Conservation (phyloP, 2,888 invertebrate species). For the Drosophila rellima region DNA sequence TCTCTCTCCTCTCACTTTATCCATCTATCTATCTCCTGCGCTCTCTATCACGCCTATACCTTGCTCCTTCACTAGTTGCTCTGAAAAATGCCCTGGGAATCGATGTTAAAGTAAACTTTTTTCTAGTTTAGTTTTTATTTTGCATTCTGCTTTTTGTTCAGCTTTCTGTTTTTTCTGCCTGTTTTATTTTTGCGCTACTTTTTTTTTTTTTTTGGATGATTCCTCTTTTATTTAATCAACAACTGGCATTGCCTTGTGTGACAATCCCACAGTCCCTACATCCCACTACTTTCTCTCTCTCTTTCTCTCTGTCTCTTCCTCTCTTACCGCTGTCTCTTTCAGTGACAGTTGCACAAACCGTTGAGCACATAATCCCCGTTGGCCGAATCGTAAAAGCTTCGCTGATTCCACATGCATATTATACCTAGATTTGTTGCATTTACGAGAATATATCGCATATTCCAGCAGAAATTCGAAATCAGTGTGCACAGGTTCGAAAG, state of each 20-base stretch:
- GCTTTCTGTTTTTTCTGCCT: constrained; percentile 19
- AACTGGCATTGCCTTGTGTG: constrained; percentile 70
- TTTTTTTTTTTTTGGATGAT: constrained; percentile 22
- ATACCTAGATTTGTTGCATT: constrained; percentile 78
- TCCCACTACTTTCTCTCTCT: background rate
- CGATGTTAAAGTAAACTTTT: constrained; percentile 72
- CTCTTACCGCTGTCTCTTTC: background rate
- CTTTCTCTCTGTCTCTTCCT: background rate
- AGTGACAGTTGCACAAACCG: constrained; percentile 58
- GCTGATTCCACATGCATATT: constrained; percentile 74
- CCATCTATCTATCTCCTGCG: constrained; percentile 1
- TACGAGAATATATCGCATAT: constrained; percentile 29
- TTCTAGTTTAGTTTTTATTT: constrained; percentile 69
- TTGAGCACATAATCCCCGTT: constrained; percentile 70
- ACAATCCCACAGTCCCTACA: constrained; percentile 34
- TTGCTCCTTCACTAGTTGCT: constrained; percentile 36
- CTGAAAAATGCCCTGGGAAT: constrained; percentile 64
- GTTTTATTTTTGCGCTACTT: constrained; percentile 11
- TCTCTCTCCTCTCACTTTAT: background rate
- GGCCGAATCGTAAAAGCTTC: constrained; percentile 74
- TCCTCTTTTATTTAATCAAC: constrained; percentile 77
- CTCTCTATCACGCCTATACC: background rate
- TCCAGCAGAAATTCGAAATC: constrained; percentile 50
- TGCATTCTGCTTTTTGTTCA: constrained; percentile 61
- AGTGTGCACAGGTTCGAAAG: constrained; percentile 68